A percentile compares a stretch with the other conserved stretches of the same genome.
Conservation (phyloP, 2,888 invertebrate species). For the Lithophane semibrunnea region DNA sequence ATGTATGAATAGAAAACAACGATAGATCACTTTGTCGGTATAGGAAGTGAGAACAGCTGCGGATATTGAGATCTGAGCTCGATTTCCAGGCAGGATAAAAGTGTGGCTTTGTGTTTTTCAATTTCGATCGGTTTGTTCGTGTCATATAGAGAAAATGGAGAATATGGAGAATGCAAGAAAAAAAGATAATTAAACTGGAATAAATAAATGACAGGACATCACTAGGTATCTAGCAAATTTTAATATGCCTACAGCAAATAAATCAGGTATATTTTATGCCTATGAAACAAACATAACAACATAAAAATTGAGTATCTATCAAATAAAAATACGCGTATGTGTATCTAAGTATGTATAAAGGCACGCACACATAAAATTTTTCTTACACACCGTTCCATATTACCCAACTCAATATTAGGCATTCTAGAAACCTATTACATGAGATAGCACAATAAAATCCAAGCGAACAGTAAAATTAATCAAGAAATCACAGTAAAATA, state of each 20-base stretch:
- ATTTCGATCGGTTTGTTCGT: background rate
- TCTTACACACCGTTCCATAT: constrained; percentile 18
- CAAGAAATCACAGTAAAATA: constrained; percentile 63
- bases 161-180: background rate
- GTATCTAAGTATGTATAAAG: constrained; percentile 20
- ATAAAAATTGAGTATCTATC: background rate
- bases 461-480: constrained; percentile 57
- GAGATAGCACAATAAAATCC: constrained; percentile 51
- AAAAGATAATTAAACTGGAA: background rate
- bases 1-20: background rate
- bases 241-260: background rate
- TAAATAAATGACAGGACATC: background rate
- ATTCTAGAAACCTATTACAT: constrained; percentile 33
- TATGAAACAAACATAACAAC: background rate
- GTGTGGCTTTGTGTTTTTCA: constrained; percentile 9
- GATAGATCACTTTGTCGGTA: background rate
- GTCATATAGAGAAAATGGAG: background rate
- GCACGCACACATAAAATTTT: background rate
- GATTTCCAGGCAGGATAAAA: constrained; percentile 42
- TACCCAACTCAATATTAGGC: constrained; percentile 34
- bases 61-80: constrained; percentile 45
- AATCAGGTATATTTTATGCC: background rate
- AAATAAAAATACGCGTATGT: constrained; percentile 18
- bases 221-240: background rate
- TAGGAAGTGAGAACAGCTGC: constrained; percentile 29